These are phyloP conservation scores for Catharus minimus DNA, from an alignment of 2,113 vertebrate genomes.

Conservation along the genomic window DNA sequence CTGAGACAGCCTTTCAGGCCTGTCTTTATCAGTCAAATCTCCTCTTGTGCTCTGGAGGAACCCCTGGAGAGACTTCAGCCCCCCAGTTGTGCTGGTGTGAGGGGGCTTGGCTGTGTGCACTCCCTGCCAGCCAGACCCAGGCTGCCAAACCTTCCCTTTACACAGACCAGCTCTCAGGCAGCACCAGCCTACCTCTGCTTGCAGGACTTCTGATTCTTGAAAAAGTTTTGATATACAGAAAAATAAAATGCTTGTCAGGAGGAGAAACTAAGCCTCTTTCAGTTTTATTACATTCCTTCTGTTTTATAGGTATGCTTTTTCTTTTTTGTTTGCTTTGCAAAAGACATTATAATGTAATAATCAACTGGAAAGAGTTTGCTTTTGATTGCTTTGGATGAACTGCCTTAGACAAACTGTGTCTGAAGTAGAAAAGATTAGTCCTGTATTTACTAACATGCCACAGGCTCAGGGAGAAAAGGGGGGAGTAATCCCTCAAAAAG, in stretches of 20 bases:
- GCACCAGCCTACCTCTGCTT: not conserved
- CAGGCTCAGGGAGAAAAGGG: not conserved
- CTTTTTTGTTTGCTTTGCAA: not conserved
- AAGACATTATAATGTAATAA: not conserved
- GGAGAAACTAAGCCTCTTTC: not conserved
- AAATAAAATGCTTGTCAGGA: conserved; percentile 17
- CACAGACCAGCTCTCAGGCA: not conserved
- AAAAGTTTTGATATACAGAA: not conserved
- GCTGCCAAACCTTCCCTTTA: not conserved
- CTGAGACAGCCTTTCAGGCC: conserved; percentile 22
- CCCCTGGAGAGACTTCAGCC: not conserved
- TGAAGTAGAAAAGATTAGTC: conserved; percentile 2
- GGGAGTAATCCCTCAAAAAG: not conserved
- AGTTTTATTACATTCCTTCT: not conserved
- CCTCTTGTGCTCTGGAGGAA: not conserved
- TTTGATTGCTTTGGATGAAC: not conserved
- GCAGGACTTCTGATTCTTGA: not conserved
- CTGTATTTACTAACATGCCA: not conserved
- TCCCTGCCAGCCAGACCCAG: not conserved
- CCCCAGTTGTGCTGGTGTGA: accelerated
- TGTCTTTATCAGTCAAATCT: conserved; percentile 28
- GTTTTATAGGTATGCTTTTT: not conserved
- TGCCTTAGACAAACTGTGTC: not conserved
- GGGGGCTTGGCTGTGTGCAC: not conserved
- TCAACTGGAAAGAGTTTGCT: not conserved